Base-by-base conservation (phyloP, 2,797 vertebrate species). In the Myiotriccus ornatus region DNA sequence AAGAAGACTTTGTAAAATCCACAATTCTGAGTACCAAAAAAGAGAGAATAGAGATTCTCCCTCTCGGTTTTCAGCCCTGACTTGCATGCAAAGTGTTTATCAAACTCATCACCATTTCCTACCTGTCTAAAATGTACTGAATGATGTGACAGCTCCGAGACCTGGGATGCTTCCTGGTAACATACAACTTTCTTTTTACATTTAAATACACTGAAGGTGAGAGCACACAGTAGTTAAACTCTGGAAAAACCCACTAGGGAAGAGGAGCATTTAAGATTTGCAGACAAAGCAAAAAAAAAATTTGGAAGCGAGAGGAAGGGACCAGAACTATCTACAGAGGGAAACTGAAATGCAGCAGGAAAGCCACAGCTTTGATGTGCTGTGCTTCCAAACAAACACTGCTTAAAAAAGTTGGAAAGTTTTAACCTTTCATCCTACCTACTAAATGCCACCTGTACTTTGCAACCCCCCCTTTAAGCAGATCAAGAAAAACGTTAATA, bases 301-400 rank as follows among this genome's bases (percentile, higher is more conserved):
- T 15, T 8, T 52, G 53, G 55, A 87, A 89, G 59, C 0, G 0
- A 73, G 64, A 70, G 64, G 82, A 89, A 83, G 15, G 39, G 56
- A 50, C 63, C 82, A 93, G 75, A 89, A 79, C 30, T 15, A 22
- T 32, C 78, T 28, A 7, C 1, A 91, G 59, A 70, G 74, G 37
- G 21, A 62, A 69, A 39, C 37, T 65, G 70, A 89, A 94, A 91
- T 16, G 25, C 74, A 87, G 81, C 81, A 57, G 84, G 67, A 53
- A 89, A 87, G 67, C 7, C 84, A 32, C 79, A 87, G 89, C 56
- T 92, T 59, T 86, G 65, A 92, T 49, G 70, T 35, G 75, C 35
- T 35, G 9, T 12, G 77, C 89, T 89, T 68, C 74, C 57, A 68
- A 75, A 92, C 44, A 94, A 92, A 89, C 90, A 55, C 32, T 6